Conservation (phyloP, 2,797 vertebrate species). For the Malacoctenus gilli region DNA sequence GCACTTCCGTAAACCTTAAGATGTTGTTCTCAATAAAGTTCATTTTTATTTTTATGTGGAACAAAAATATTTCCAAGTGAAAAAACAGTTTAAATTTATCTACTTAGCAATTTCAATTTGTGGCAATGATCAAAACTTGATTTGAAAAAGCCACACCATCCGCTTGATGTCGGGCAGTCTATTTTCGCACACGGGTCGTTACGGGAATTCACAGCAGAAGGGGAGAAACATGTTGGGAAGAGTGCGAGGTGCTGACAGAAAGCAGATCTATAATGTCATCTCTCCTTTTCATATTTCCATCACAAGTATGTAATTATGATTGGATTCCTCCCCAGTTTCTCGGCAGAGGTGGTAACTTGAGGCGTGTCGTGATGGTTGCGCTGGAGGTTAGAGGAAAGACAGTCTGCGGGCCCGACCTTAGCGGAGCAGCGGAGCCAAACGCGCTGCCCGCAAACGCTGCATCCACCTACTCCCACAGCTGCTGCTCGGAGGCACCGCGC, state of each 20-base stretch:
- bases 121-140: constrained; percentile 52
- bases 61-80: neutral
- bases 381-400: constrained; percentile 79
- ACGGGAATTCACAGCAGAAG: constrained; percentile 73
- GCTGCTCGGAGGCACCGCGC: constrained; percentile 28
- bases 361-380: constrained; percentile 61
- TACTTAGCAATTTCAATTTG: constrained; percentile 33
- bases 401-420: constrained; percentile 63
- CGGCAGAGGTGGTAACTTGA: constrained; percentile 78
- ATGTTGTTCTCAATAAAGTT: constrained; percentile 4
- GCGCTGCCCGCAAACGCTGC: constrained; percentile 21
- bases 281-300: constrained; percentile 78
- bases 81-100: constrained; percentile 2
- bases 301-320: constrained; percentile 80
- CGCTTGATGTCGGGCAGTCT: constrained; percentile 49
- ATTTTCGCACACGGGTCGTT: constrained; percentile 73
- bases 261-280: constrained; percentile 78
- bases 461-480: constrained; percentile 19
- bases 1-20: neutral
- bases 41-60: neutral
- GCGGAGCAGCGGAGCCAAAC: constrained; percentile 41
- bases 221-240: constrained; percentile 52
- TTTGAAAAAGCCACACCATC: constrained; percentile 35
- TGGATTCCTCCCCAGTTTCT: constrained; percentile 77
- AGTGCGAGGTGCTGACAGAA: constrained; percentile 68